A percentile compares a stretch with the other conserved stretches of the same genome.
phyloP scores from a whole-genome alignment of 2,113 vertebrate species.

The Cottus gobio region DNA sequence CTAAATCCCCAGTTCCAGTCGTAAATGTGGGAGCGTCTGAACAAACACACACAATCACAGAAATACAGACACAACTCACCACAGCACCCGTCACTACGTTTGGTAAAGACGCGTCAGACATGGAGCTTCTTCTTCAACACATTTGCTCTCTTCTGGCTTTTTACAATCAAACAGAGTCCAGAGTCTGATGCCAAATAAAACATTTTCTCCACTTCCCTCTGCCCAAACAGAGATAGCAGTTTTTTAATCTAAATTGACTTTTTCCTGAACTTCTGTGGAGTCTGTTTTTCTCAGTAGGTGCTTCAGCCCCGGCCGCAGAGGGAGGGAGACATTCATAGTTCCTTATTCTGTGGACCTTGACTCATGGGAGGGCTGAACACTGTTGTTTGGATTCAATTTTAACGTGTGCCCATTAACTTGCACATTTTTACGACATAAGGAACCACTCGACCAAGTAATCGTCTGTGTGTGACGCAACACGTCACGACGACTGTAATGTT shows the following conservation, averaged over 20 bases:
- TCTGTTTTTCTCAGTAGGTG: slow-evolving; percentile 5
- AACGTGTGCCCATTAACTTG: slow-evolving; percentile 34
- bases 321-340: background rate
- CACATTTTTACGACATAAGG: slow-evolving; percentile 3
- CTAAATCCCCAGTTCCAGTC: background rate
- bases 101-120: slow-evolving; percentile 39
- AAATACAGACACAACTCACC: slow-evolving; percentile 66
- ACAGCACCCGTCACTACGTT: slow-evolving; percentile 46
- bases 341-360: slow-evolving; percentile 67
- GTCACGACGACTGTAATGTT: background rate
- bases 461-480: background rate
- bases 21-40: background rate
- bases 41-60: slow-evolving; percentile 25
- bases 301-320: background rate
- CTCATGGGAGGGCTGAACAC: slow-evolving; percentile 40
- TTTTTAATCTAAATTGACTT: slow-evolving; percentile 72
- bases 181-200: slow-evolving; percentile 46
- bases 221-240: slow-evolving; percentile 27
- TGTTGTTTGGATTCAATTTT: slow-evolving; percentile 54
- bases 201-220: slow-evolving; percentile 62
- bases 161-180: slow-evolving; percentile 36
- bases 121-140: slow-evolving; percentile 1
- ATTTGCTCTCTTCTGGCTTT: slow-evolving; percentile 9
- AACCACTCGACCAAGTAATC: background rate
- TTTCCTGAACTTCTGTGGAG: slow-evolving; percentile 76